phyloP scores from a whole-genome alignment of 1,140 invertebrate genomes.

The Globodera ellingtonae region DNA sequence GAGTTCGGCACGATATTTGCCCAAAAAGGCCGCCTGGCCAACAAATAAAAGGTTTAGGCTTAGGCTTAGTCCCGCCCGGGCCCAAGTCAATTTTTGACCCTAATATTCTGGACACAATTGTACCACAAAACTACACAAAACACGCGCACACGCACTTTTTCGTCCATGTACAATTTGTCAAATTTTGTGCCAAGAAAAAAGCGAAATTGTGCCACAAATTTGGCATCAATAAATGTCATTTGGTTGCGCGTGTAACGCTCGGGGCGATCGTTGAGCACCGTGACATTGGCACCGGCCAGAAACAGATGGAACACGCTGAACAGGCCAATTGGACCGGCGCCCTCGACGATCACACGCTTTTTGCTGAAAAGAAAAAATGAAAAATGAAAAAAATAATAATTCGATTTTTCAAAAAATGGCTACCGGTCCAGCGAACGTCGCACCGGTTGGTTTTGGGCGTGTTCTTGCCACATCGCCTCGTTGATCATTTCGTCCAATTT shows the following conservation, averaged over 20 bases:
- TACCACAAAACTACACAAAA: no score
- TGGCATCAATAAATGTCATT: conserved; percentile 13
- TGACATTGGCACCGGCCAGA: conserved; percentile 10
- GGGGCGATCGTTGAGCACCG: conserved; percentile 22
- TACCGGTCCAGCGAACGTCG: no score
- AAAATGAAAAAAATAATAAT: no score
- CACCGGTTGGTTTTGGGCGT: background rate
- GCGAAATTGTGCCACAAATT: conserved; percentile 18
- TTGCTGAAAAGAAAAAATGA: no score
- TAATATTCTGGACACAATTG: no score
- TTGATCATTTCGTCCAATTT: conserved; percentile 19
- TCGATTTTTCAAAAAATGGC: no score
- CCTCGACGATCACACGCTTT: background rate
- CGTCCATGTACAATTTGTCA: conserved; percentile 1
- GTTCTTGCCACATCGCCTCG: conserved; percentile 16
- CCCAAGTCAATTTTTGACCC: no score
- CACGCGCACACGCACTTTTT: background rate
- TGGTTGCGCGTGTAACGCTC: conserved; percentile 26
- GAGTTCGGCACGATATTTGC: no score
- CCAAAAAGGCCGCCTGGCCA: background rate
- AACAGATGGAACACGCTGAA: conserved; percentile 2
- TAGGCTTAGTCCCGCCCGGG: background rate
- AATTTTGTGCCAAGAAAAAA: conserved; percentile 29
- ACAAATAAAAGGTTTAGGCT: background rate
- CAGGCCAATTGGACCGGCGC: conserved; percentile 20